Base-by-base conservation (phyloP, 2,113 vertebrate genomes). In the Prinia subflava region DNA sequence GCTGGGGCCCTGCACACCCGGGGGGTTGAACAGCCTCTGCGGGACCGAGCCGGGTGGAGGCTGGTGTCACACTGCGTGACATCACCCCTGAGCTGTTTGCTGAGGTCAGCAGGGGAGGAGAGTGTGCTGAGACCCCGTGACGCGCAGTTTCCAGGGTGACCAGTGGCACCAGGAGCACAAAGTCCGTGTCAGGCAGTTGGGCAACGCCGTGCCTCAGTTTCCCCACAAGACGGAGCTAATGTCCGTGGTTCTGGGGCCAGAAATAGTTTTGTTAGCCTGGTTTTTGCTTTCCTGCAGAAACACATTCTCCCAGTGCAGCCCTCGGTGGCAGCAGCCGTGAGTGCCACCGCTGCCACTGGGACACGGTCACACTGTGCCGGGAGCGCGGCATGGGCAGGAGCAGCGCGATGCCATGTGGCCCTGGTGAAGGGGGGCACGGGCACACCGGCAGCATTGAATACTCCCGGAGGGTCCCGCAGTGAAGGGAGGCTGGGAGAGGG, bases 391-490 rank as follows among this genome's bases (percentile, higher is more conserved):
- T 39, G 39, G 67, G 33, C 0, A 9, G 55, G 60, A 56, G 69
- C 81, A 50, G 42, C 19, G 12, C 1, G 0, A 6, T 17, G 71
- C 59, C 90, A 0, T 1, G 7, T 28, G 81, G 49, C 17, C 46
- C 39, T 22, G 55, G 56, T 4, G 17, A 18, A 42, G 41, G 13
- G 22, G 60, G 15, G 23, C 46, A 22, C 2, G 3, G 50, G 5
- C 6, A 0, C 22, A 4, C 15, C 10, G 37, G 23, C 35, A 49
- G 75, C 79, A 7, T 3, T 2, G 0, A 20, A 6, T 0, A 9
- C 83, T 41, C 7, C 44, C 22, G 42, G 15, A 46, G 52, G 35
- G 11, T 19, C 46, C 42, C 2, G 7, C 6, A 5, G 35, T 0
- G 23, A 5, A 2, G 63, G 49, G 42, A 37, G 27, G 4, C 30